Evolutionary conservation across 2,888 invertebrate species (phyloP).

Genomic region (Rhabditoides inermis): DNA sequence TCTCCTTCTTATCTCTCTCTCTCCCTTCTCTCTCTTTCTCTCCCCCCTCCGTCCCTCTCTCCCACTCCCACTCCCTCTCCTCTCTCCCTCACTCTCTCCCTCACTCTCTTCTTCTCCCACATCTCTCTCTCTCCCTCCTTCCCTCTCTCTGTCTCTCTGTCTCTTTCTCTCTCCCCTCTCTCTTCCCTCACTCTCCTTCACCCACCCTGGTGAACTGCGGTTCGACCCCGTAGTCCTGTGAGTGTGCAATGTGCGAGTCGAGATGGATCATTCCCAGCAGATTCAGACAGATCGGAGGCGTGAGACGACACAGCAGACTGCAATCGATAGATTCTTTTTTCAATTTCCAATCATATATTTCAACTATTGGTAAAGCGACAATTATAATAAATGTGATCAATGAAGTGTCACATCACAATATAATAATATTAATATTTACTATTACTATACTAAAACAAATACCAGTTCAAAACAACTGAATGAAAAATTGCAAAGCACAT

Average conservation of each 20-base stretch:
- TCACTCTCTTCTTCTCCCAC: conserved; percentile 11
- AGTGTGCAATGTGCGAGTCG: conserved; percentile 10
- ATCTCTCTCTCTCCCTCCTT: conserved; percentile 12
- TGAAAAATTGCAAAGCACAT: too few species aligned
- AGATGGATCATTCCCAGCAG: conserved; percentile 93
- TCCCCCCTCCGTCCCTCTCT: conserved; percentile 6
- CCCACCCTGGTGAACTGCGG: background rate
- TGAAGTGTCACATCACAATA: too few species aligned
- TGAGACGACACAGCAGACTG: conserved; percentile 69
- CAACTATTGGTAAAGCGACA: too few species aligned
- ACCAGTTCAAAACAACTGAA: too few species aligned
- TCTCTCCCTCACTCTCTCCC: conserved; percentile 11
- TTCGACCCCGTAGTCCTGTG: conserved; percentile 8
- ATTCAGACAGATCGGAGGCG: conserved; percentile 95
- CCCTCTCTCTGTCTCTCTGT: conserved; percentile 15
- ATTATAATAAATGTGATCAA: too few species aligned
- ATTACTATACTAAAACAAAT: too few species aligned
- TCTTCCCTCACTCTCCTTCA: conserved; percentile 3
- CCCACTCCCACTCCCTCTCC: conserved; percentile 8
- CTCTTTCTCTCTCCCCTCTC: conserved; percentile 7
- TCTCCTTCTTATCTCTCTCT: conserved; percentile 5
- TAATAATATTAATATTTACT: too few species aligned
- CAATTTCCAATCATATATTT: too few species aligned
- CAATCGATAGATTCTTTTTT: conserved; percentile 11
- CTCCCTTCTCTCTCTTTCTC: conserved; percentile 7